These are phyloP conservation scores for Drosophila littoralis DNA, from an alignment of 1,140 invertebrate genomes.

Conservation along the genomic window DNA sequence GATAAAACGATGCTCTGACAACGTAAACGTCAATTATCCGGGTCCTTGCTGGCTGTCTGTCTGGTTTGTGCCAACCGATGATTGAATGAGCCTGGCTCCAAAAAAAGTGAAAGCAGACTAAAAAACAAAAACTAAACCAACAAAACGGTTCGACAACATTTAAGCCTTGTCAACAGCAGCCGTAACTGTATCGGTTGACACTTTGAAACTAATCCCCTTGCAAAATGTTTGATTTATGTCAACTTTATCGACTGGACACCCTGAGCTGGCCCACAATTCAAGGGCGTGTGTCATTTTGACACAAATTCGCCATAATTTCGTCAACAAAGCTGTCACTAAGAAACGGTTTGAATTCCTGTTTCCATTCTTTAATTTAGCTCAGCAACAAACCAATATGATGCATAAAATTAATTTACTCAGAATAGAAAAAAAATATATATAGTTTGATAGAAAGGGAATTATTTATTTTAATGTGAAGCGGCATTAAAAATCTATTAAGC, in stretches of 20 bases:
- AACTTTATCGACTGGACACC: constrained; percentile 36
- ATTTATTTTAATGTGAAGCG: no score
- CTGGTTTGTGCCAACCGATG: constrained; percentile 31
- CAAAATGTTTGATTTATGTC: constrained; percentile 78
- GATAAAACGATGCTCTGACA: constrained; percentile 54
- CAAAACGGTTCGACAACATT: constrained; percentile 36
- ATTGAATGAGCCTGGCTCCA: constrained; percentile 61
- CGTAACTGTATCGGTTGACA: constrained; percentile 51
- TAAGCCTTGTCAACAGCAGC: constrained; percentile 57
- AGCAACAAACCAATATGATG: no score
- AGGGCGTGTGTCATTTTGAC: background rate
- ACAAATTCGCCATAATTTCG: background rate
- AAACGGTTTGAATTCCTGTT: no score
- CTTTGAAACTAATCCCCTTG: constrained; percentile 66
- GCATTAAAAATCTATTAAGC: no score
- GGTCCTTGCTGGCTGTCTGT: constrained; percentile 14
- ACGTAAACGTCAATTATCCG: constrained; percentile 73
- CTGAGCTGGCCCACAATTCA: background rate
- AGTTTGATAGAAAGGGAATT: no score
- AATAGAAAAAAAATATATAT: no score
- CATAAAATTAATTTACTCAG: no score
- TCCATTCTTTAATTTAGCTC: no score
- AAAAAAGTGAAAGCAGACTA: constrained; percentile 12
- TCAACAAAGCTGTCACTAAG: no score
- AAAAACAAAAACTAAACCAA: constrained; percentile 63